Evolutionary conservation across 1,140 invertebrate species (phyloP), one percentile per base, ranked within the genome.

Genomic region (Scaptomyza hsui): DNA sequence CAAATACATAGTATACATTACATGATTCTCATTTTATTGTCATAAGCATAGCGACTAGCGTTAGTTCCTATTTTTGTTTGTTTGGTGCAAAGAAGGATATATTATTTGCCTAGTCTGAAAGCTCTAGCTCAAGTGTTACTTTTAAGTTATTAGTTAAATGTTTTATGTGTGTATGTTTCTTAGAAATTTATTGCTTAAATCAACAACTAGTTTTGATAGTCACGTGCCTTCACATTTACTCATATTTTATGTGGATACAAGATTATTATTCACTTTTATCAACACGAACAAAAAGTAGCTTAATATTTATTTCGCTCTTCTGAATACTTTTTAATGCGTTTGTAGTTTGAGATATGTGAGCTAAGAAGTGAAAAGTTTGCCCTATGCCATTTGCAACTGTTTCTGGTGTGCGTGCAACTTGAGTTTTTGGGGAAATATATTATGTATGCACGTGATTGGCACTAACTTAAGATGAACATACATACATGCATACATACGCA

Each of bases 361-460:
- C 13, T 47, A 47, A 26, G n/a, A 47, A 47, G 19, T 47, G n/a
- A 12, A 19, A 19, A 24, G 45, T 24, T 24, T 21, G 18, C 12
- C 3, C 6, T 9, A 35, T 63, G 19, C 48, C 21, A 52, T 32
- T 63, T 52, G 61, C 24, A 32, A 44, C 39, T 53, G 24, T 63
- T 52, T 52, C 37, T 16, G 35, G 18, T 53, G 51, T 39, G 19
- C 21, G 39, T 26, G 29, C 19, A 24, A 55, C n/a, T 35, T 47
- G 32, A 37, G 61, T 45, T 37, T 37, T 15, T 29, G 2, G 6
- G 15, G 3, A 39, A 12, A 44, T 44, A 44, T 44, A 44, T 18
- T 39, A 13, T 37, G 12, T 51, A 67, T 67, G 55, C 64, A 68
- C 64, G 64, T 68, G 56, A 49, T 68, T 60, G 47, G 64, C 47